Evolutionary conservation across 2,888 invertebrate species (phyloP), one percentile per base, ranked within the genome.

Genomic region (Cetonia aurata): DNA sequence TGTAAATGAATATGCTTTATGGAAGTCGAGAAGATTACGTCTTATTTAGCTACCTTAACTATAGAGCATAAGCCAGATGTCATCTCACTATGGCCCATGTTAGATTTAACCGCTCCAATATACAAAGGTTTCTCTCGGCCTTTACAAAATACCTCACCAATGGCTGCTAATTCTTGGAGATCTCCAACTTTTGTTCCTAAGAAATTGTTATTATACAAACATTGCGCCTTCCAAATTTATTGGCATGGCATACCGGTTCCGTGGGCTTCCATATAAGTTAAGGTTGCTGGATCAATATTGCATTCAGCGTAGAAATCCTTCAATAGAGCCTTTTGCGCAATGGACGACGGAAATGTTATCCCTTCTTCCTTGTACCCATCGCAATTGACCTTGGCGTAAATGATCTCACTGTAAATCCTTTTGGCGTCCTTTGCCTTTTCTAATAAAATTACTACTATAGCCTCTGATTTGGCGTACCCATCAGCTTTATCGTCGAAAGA

Each of bases 101-200:
- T 98, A 0, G 96, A 96, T 82, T 98, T 98, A 41, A 96, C 91
- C 0, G 97, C 96, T 0, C 98, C 98, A 71, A 98, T 93, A 60
- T 89, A 85, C 0, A 97, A 87, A 0, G 97, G 93, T 0, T 89
- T 90, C 4, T 87, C 89, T 13, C 96, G 88, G 19, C 89, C 90
- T 3, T 88, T 87, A 79, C 93, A 93, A 81, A 96, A 91, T 37
- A 94, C 89, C 76, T 91, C 91, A 56, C 94, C 93, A 60, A 98
- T 90, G 0, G 95, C 93, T 75, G 90, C 87, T 68, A 96, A 86
- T 84, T 98, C 98, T 82, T 96, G 96, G 0, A 97, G 96, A 85
- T 98, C 98, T n/a, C 98, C 96, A 1, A 94, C 92, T 73, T 86
- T 87, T 0, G 93, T 94, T 72, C 91, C 91, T 84, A 60, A 15